phyloP scores from a whole-genome alignment of 2,888 invertebrate species.

The Sphaerophoria rueppellii region DNA sequence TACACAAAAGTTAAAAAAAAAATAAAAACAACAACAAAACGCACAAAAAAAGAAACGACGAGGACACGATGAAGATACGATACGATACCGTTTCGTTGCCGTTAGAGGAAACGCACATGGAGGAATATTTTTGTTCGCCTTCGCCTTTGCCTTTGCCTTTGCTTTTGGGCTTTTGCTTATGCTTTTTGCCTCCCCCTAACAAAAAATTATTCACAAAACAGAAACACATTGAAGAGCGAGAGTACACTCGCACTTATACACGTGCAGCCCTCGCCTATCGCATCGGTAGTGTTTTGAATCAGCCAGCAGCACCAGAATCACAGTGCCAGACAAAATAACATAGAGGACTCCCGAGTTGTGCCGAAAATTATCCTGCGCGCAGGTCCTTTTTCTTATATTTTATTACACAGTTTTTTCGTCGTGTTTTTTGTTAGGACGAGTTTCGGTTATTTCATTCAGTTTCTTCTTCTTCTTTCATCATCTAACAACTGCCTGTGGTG shows the following conservation, averaged over 20 bases:
- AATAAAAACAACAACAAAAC: too few species aligned
- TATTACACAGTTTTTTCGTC: neutral
- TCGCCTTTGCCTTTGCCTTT: too few species aligned
- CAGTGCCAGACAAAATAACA: constrained; percentile 31
- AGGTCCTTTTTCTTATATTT: constrained; percentile 48
- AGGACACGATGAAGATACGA: constrained; percentile 18
- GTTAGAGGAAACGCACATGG: constrained; percentile 68
- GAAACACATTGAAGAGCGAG: constrained; percentile 60
- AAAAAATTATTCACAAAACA: too few species aligned
- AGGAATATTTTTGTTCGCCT: constrained; percentile 53
- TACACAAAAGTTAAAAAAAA: too few species aligned
- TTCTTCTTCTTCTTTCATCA: constrained; percentile 31
- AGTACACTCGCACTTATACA: constrained; percentile 60
- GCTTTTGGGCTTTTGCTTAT: too few species aligned
- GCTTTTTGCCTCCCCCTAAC: too few species aligned
- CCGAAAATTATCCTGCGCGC: constrained; percentile 55
- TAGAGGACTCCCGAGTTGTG: constrained; percentile 38
- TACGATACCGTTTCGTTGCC: constrained; percentile 50
- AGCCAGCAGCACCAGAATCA: too few species aligned
- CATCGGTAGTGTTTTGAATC: too few species aligned
- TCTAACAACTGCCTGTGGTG: constrained; percentile 51
- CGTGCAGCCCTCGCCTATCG: constrained; percentile 17
- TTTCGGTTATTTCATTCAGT: constrained; percentile 59
- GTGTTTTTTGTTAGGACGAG: neutral
- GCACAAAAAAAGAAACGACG: neutral